Percentiles rank a stretch among this genome's conserved stretches.
Conservation (phyloP, 1,140 invertebrate genomes). For the Trachymyrmex septentrionalis region DNA sequence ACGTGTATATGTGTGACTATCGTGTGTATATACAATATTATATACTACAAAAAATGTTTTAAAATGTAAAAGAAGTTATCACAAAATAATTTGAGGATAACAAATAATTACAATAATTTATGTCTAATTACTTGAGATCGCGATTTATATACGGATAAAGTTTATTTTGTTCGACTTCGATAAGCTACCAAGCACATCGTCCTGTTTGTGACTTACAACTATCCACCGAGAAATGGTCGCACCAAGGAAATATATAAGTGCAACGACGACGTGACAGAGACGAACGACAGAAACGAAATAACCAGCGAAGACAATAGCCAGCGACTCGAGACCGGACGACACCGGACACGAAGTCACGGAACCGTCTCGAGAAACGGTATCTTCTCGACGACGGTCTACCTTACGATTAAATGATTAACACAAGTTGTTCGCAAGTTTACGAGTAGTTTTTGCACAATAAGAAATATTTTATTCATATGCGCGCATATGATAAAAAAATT, state of each 20-base stretch:
- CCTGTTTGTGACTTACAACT: slow-evolving; percentile 36
- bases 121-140: neutral
- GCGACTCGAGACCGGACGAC: slow-evolving; percentile 73
- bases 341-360: slow-evolving; percentile 77
- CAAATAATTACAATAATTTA: neutral
- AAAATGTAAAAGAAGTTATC: neutral
- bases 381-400: slow-evolving; percentile 70
- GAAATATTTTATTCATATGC: neutral
- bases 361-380: slow-evolving; percentile 77
- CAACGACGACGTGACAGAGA: slow-evolving; percentile 62
- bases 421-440: slow-evolving; percentile 34
- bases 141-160: neutral
- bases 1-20: neutral
- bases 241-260: slow-evolving; percentile 37
- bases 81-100: neutral
- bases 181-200: slow-evolving; percentile 31
- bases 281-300: slow-evolving; percentile 65
- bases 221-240: slow-evolving; percentile 46
- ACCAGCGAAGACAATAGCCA: slow-evolving; percentile 74
- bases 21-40: neutral
- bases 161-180: slow-evolving; percentile 39
- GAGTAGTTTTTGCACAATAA: neutral
- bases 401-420: slow-evolving; percentile 68
- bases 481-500: neutral
- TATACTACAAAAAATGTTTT: neutral